Evolutionary conservation across 2,113 vertebrate species (phyloP), one percentile per base, ranked within the genome.

Genomic region (Clupea harengus): DNA sequence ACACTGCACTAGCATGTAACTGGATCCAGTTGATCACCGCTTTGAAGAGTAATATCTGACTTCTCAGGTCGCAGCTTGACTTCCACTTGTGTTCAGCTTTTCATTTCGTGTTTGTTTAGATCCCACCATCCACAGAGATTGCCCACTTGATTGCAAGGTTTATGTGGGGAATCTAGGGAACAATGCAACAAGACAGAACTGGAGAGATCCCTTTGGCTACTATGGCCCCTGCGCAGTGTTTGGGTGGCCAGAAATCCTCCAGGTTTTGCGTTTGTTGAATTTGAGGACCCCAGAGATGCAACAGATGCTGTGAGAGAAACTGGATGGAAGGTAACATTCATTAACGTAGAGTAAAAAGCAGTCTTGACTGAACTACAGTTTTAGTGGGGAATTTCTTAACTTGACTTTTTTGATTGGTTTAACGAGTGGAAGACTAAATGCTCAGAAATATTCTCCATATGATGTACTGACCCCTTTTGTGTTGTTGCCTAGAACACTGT

Each of bases 151-250:
- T 91, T 99, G 98, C 94, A 99, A 99, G 93, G 98, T 99, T 87
- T 99, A 99, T 25, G 98, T 99, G 87, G 98, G 98, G 81, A 99
- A 99, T 95, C 95, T 99, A 90, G 98, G 98, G 80, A 99, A 98
- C 91, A 98, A 97, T 95, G 98, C 89, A 99, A 99, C 93, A 99
- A 99, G 92, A 97, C 97, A 0, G 98, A 99, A 86, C 87, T 99
- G 92, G 98, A 99, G 89, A 94, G 97, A 84, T 95, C 98, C 98
- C 2, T 99, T 99, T 94, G 97, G 98, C 82, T 99, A 99, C 91
- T 99, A 99, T 28, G 98, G 98, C 87, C 98, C 47, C 94, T 99
- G 87, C 96, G 98, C 81, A 99, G 97, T 64, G 98, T 99, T 28
- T 99, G 98, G 98, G 98, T 99, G 90, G 98, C 98, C 0, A 96